These are phyloP conservation scores for Temnothorax unifasciatus DNA, from an alignment of 2,888 invertebrate species.

Conservation along the genomic window DNA sequence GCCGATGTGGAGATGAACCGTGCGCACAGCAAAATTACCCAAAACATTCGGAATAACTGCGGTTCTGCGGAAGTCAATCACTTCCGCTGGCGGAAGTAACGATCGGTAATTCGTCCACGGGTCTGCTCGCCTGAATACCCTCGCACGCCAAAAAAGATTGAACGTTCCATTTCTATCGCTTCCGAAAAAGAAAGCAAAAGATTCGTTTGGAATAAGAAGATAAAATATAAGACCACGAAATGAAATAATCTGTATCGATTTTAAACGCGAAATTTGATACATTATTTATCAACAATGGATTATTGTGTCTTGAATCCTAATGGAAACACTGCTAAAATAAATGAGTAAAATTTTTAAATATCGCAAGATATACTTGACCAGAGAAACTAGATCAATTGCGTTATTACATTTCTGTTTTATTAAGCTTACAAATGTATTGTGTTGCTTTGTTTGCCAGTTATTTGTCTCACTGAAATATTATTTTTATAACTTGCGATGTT, in stretches of 20 bases:
- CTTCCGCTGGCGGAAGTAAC: background rate
- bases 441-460: background rate
- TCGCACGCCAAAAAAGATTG: background rate
- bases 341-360: background rate
- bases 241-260: background rate
- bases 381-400: background rate
- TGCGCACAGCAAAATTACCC: conserved; percentile 41
- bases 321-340: background rate
- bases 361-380: background rate
- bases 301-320: background rate
- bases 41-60: conserved; percentile 45
- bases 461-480: background rate
- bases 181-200: background rate
- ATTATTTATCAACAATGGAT: background rate
- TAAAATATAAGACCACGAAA: background rate
- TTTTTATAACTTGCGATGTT: background rate
- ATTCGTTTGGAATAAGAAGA: background rate
- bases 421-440: background rate
- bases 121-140: background rate
- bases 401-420: background rate
- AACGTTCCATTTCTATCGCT: background rate
- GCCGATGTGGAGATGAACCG: conserved; percentile 34
- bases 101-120: conserved; percentile 8
- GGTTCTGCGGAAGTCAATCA: conserved; percentile 34
- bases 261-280: background rate